Evolutionary conservation across 2,888 invertebrate genomes (phyloP), one percentile per base, ranked within the genome.

Genomic region (Athalia cordata): DNA sequence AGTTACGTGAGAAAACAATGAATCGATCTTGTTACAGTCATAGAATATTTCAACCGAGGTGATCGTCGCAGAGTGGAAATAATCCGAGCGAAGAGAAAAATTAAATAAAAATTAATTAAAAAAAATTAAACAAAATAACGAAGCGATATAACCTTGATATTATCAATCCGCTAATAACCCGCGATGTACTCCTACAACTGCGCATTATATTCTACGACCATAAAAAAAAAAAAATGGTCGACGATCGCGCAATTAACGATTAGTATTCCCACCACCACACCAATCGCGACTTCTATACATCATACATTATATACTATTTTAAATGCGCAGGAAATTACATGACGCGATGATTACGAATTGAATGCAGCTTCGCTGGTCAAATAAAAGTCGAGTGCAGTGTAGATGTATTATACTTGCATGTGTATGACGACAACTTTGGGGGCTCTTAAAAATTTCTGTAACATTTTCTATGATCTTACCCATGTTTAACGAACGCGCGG

Each of bases 171-270:
- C 59, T 57, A 72, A 59, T 59, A 13, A 55, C 55, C 7, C 68
- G 72, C 47, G 6, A 59, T 6, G 43, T 72, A 45, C 47, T 59
- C 13, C 8, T n/a, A 55, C 47, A 66, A 49, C 8, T 43, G 50
- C 68, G 55, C 11, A 68, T n/a, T 9, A 68, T 43, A 43, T 68
- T 50, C n/a, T 5, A 72, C 13, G 47, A 8, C 47, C 13, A 59
- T 72, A 72, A 59, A 59, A 72, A 72, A 59, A 72, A 72, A 55
- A 45, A 67, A 47, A 67, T 52, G 59, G 59, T 45, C 72, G 47
- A 45, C 13, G 59, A 72, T 72, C 72, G 72, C 11, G 72, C 72
- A 72, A 72, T 72, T 59, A 72, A 59, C 59, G 72, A 72, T 70
- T 70, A 70, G 29, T 29, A 29, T 9, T 13, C 45, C 72, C 47